These are phyloP conservation scores for Drosophila rubida DNA, from an alignment of 2,888 invertebrate species.

Conservation along the genomic window DNA sequence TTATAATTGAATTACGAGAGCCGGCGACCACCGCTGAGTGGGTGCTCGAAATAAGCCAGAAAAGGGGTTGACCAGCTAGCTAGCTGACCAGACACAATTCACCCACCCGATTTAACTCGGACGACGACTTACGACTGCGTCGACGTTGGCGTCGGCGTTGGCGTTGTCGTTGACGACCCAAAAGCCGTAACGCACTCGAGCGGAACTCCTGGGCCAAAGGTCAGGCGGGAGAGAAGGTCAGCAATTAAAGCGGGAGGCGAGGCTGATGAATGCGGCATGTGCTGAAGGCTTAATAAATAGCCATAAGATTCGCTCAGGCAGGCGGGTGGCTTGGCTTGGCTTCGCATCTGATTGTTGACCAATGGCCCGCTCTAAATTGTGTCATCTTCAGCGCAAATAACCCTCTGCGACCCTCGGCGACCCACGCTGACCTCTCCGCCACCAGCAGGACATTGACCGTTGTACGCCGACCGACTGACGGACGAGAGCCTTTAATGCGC, in stretches of 20 bases:
- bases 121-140: neutral
- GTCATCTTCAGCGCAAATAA: conserved; percentile 64
- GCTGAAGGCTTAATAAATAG: conserved; percentile 64
- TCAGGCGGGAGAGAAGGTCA: conserved; percentile 59
- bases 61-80: conserved; percentile 43
- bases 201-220: conserved; percentile 56
- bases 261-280: conserved; percentile 39
- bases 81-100: conserved; percentile 40
- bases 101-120: too few relatives aligned
- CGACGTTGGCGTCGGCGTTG: too few relatives aligned
- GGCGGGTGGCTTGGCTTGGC: conserved; percentile 18
- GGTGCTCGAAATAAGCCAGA: conserved; percentile 14
- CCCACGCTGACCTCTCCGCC: conserved; percentile 3
- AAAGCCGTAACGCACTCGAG: conserved; percentile 37
- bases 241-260: conserved; percentile 62
- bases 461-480: conserved; percentile 13
- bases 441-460: conserved; percentile 6
- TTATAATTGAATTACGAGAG: conserved; percentile 76
- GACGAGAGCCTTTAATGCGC: conserved; percentile 64
- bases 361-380: conserved; percentile 59
- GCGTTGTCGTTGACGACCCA: neutral
- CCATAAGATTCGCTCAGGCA: conserved; percentile 23
- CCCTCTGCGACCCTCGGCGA: conserved; percentile 22
- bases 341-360: conserved; percentile 42
- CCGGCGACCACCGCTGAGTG: conserved; percentile 1